Conservation (phyloP, 1,140 invertebrate genomes). For the Cryptotermes secundus region DNA sequence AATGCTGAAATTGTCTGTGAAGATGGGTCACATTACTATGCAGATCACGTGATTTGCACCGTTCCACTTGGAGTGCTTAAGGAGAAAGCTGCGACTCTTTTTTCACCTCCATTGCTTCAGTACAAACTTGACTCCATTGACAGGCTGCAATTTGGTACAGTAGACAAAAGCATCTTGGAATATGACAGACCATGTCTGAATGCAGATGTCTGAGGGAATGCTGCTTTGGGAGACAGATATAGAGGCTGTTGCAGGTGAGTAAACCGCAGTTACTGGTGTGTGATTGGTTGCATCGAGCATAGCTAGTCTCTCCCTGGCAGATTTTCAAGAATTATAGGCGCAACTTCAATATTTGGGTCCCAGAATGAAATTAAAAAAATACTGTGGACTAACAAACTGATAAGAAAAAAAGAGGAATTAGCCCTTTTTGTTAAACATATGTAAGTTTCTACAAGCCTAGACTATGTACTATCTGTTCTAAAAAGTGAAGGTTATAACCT, state of each 20-base stretch:
- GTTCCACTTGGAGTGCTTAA: conserved; percentile 91
- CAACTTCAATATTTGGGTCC: too few relatives aligned
- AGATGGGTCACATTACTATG: conserved; percentile 71
- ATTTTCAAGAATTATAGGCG: too few relatives aligned
- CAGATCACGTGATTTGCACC: conserved; percentile 88
- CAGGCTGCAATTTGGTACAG: conserved; percentile 83
- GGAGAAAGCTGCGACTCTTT: conserved; percentile 69
- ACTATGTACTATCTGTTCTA: too few relatives aligned
- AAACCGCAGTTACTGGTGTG: background rate
- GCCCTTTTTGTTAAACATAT: too few relatives aligned
- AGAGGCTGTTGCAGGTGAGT: background rate
- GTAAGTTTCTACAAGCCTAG: too few relatives aligned
- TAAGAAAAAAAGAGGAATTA: too few relatives aligned
- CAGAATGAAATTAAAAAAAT: too few relatives aligned
- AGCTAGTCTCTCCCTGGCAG: too few relatives aligned
- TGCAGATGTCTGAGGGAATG: conserved; percentile 83
- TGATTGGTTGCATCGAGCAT: too few relatives aligned
- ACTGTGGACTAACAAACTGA: too few relatives aligned
- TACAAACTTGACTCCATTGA: conserved; percentile 83
- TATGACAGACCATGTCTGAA: conserved; percentile 89
- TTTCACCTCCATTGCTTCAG: conserved; percentile 79
- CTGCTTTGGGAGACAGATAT: conserved; percentile 69
- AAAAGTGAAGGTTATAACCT: too few relatives aligned
- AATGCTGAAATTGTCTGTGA: conserved; percentile 68
- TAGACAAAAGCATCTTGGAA: conserved; percentile 91